A percentile compares a stretch with the other conserved stretches of the same genome.
Evolutionary conservation across 1,140 invertebrate genomes (phyloP).

Genomic region (Diorhabda elongata): DNA sequence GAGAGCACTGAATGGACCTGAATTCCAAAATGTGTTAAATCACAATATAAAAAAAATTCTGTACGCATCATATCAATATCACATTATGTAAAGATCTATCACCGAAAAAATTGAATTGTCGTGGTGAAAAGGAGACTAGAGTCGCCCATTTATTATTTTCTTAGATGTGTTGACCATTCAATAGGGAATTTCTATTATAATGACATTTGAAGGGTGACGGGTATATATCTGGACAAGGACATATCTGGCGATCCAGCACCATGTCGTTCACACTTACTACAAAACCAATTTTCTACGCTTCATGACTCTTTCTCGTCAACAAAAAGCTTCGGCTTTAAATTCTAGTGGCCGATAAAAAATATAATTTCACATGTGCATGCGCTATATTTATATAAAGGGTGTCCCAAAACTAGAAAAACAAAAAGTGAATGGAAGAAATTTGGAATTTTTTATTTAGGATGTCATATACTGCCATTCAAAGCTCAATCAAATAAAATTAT

Average conservation of each 20-base stretch:
- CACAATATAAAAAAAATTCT: background rate
- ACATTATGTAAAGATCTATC: conserved; percentile 1
- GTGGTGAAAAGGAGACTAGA: background rate
- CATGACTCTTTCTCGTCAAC: background rate
- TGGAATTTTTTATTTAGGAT: too few relatives aligned
- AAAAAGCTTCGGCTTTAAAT: background rate
- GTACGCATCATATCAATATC: background rate
- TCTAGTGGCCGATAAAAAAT: background rate
- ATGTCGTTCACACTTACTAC: background rate
- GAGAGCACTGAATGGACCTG: background rate
- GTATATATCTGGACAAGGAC: background rate
- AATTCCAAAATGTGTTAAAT: background rate
- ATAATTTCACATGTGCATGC: too few relatives aligned
- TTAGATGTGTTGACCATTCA: background rate
- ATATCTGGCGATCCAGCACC: background rate
- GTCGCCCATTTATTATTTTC: background rate
- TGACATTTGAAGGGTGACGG: background rate
- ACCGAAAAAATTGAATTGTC: conserved; percentile 2
- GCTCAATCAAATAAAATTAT: too few relatives aligned
- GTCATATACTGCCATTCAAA: too few relatives aligned
- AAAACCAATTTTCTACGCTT: background rate
- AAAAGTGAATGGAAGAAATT: too few relatives aligned
- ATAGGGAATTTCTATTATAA: background rate
- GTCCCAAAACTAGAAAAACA: too few relatives aligned
- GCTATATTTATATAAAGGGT: too few relatives aligned